Percentiles rank a stretch among this genome's conserved stretches.
phyloP scores from a whole-genome alignment of 2,797 vertebrate species.

The Myripristis jacobus region DNA sequence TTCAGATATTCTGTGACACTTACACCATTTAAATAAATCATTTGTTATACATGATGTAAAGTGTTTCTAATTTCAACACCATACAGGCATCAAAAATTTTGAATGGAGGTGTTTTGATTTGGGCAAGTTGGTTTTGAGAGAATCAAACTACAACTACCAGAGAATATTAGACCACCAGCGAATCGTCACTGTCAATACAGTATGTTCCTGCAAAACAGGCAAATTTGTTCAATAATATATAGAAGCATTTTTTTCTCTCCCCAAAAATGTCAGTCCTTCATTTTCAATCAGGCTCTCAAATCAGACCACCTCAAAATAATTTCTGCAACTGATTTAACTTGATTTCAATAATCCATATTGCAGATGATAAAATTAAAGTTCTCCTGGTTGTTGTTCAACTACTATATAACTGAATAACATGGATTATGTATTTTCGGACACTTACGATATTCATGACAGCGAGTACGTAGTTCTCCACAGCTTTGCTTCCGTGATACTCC shows the following conservation, averaged over 20 bases:
- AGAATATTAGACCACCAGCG: too few relatives aligned
- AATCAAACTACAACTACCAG: not conserved
- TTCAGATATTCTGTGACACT: too few relatives aligned
- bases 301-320: not conserved
- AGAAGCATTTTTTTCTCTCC: too few relatives aligned
- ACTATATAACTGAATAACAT: too few relatives aligned
- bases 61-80: too few relatives aligned
- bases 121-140: not conserved
- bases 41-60: too few relatives aligned
- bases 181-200: not conserved
- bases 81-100: too few relatives aligned
- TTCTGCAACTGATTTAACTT: not conserved
- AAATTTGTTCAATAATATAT: too few relatives aligned
- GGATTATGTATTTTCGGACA: conserved; percentile 25
- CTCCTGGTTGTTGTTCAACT: too few relatives aligned
- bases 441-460: conserved; percentile 99
- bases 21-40: too few relatives aligned
- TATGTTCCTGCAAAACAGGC: not conserved
- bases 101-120: too few relatives aligned
- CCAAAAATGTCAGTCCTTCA: not conserved
- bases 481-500: conserved; percentile 89
- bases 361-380: too few relatives aligned
- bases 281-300: not conserved
- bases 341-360: not conserved
- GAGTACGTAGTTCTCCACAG: conserved; percentile 91